Base-by-base conservation (phyloP, 2,888 invertebrate genomes). In the Dryobota labecula region DNA sequence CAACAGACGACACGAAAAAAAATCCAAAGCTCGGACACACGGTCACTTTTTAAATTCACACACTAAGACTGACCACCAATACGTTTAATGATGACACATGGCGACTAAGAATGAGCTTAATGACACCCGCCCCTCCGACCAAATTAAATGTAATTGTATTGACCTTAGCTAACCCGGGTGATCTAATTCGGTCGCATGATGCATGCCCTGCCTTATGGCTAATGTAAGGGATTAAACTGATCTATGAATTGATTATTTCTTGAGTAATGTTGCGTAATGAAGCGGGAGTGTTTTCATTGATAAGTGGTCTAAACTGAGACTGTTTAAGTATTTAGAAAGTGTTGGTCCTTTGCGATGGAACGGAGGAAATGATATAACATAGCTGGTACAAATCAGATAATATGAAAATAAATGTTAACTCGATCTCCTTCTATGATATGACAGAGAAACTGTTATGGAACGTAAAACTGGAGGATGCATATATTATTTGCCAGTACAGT, bases 91-190 rank as follows among this genome's bases (percentile, higher is more conserved):
- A 82, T 83, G 82, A 82, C 83, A 83, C 73, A 87, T 70, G 67
- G 45, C 65, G 47, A 78, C 88, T 87, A 91, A 89, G 87, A 86
- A 85, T 88, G 88, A 84, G 90, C 92, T 92, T 92, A 92, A 91
- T 91, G 88, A 89, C 51, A 74, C 90, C 89, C 91, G 89, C 91
- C 89, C 90, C 88, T 88, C 86, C 84, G 86, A 86, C 89, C 93
- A 95, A 95, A 95, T 95, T 95, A 94, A 86, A 83, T 80, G 88
- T 95, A 95, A 95, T 95, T 95, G 92, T 93, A 94, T 95, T 95
- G 95, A 95, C 95, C 95, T 94, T 93, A 94, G 92, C 92, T 92
- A 93, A 95, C 95, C 94, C 94, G 90, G 72, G 85, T 90, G 90
- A 89, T 92, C 94, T 95, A 95, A 95, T 94, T 94, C 87, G 74